These are phyloP conservation scores for Tricholaema leucomelas DNA, from an alignment of 2,113 vertebrate species.

Conservation along the genomic window DNA sequence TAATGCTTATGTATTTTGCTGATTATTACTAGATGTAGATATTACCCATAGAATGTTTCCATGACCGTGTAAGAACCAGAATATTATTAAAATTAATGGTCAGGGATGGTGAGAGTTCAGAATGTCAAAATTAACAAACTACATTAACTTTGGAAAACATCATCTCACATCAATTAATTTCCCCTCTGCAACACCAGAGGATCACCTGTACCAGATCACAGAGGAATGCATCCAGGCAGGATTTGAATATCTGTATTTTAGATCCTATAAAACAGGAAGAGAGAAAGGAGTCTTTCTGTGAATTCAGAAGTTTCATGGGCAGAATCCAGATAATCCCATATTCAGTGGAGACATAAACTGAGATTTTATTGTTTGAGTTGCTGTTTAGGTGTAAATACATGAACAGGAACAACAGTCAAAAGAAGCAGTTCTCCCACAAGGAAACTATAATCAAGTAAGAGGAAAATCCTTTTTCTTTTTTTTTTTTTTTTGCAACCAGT, in stretches of 20 bases:
- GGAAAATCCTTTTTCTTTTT: background rate
- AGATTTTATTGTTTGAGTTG: background rate
- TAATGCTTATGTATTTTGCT: too few relatives aligned
- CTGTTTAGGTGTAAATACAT: background rate
- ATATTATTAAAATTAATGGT: too few relatives aligned
- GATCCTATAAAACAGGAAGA: background rate
- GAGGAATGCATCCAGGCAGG: too few relatives aligned
- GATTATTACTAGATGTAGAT: too few relatives aligned
- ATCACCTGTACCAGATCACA: too few relatives aligned
- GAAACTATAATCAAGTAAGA: slow-evolving; percentile 28
- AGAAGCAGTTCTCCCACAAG: background rate
- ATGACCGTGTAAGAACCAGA: too few relatives aligned
- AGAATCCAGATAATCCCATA: background rate
- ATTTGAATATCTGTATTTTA: background rate
- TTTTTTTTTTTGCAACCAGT: background rate
- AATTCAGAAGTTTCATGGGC: background rate
- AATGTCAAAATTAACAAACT: too few relatives aligned
- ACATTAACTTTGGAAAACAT: too few relatives aligned
- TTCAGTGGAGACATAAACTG: background rate
- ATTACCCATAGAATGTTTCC: too few relatives aligned
- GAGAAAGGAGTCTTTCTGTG: background rate
- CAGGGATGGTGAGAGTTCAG: too few relatives aligned
- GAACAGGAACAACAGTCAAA: background rate
- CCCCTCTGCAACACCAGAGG: too few relatives aligned
- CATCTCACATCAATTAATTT: too few relatives aligned